Conservation (phyloP, 2,888 invertebrate genomes). For the Tiliacea citrago region DNA sequence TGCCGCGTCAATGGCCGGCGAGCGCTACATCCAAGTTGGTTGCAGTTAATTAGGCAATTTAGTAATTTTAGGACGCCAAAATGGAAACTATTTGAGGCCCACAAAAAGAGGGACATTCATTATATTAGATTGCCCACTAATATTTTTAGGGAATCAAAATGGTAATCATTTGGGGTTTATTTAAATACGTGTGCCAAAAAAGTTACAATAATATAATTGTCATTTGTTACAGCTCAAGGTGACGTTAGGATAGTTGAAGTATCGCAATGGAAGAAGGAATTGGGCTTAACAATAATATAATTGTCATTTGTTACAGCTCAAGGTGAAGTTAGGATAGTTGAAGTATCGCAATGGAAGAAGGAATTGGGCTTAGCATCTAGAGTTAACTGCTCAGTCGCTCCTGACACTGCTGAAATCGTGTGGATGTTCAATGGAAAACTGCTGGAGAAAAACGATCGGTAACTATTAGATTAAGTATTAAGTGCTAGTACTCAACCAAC, state of each 20-base stretch:
- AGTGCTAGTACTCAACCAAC: neutral
- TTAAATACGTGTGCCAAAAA: neutral
- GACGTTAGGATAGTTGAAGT: slow-evolving; percentile 69
- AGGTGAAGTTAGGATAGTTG: slow-evolving; percentile 69
- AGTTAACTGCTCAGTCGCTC: slow-evolving; percentile 78
- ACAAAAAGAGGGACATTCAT: neutral
- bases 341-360: slow-evolving; percentile 69
- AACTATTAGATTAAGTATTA: slow-evolving; percentile 48
- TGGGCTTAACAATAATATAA: slow-evolving; percentile 76
- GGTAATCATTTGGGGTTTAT: no score
- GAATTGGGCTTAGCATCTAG: slow-evolving; percentile 75
- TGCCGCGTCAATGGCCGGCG: no score
- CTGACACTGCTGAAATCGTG: slow-evolving; percentile 73
- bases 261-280: slow-evolving; percentile 69
- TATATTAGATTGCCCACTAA: neutral
- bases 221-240: slow-evolving; percentile 67
- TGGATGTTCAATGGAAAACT: slow-evolving; percentile 79
- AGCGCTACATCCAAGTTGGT: neutral
- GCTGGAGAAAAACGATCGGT: slow-evolving; percentile 73
- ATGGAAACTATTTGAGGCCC: neutral
- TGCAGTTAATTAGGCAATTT: neutral
- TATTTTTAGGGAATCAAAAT: neutral
- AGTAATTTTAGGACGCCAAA: neutral
- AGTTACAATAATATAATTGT: neutral
- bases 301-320: no score